Conservation (phyloP, 2,888 invertebrate genomes). For the Standfussiana lucernea region DNA sequence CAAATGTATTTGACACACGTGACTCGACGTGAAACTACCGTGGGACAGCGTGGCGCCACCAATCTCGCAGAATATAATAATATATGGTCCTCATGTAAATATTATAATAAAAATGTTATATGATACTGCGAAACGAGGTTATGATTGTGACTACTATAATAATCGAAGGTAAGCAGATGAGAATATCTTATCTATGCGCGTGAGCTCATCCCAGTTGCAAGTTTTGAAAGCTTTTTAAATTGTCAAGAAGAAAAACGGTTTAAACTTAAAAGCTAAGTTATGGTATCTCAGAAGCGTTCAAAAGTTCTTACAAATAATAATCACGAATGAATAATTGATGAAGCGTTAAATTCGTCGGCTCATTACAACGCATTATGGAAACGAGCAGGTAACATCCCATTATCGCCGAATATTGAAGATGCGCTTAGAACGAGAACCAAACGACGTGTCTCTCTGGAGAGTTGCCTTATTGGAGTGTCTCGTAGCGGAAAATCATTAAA, state of each 20-base stretch:
- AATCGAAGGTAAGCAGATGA: constrained; percentile 1
- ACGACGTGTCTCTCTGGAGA: constrained; percentile 50
- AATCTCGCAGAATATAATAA: constrained; percentile 61
- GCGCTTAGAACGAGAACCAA: constrained; percentile 53
- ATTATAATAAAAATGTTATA: constrained; percentile 59
- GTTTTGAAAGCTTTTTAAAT: constrained; percentile 10
- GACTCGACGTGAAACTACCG: constrained; percentile 68
- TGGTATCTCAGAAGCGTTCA: constrained; percentile 26
- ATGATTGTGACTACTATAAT: constrained; percentile 39
- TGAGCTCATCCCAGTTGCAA: not conserved
- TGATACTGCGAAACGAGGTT: constrained; percentile 39
- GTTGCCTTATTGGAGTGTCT: constrained; percentile 39
- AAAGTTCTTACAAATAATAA: constrained; percentile 74
- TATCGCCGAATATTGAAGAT: constrained; percentile 78
- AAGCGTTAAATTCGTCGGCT: constrained; percentile 78
- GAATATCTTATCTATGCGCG: not conserved
- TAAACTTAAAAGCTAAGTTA: constrained; percentile 22
- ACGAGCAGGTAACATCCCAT: constrained; percentile 77
- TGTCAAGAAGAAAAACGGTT: constrained; percentile 20
- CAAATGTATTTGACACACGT: constrained; percentile 79
- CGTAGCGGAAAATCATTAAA: constrained; percentile 55
- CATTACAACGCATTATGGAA: constrained; percentile 81
- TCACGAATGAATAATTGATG: constrained; percentile 82
- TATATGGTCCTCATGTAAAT: constrained; percentile 58
- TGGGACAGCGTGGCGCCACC: constrained; percentile 83